Evolutionary conservation across 2,888 invertebrate species (phyloP).

Genomic region (Phasia obesa): DNA sequence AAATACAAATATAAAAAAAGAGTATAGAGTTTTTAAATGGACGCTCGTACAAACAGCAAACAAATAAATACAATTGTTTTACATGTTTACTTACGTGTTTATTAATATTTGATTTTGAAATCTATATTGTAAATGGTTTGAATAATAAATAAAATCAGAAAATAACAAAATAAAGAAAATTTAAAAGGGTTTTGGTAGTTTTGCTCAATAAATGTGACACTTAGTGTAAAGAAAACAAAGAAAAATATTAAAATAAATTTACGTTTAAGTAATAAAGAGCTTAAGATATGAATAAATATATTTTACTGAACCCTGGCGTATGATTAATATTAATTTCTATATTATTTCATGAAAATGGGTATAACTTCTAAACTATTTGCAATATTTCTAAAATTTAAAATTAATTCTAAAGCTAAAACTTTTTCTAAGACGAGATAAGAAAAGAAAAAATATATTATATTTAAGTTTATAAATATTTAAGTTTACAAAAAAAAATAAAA

Average conservation of each 20-base stretch:
- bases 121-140: slow-evolving; percentile 25
- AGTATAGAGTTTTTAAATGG: neutral
- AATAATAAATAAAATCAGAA: slow-evolving; percentile 9
- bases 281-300: neutral
- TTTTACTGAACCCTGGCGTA: neutral
- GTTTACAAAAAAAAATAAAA: too few species aligned
- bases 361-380: neutral
- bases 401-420: too few species aligned
- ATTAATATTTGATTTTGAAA: slow-evolving; percentile 42
- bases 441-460: too few species aligned
- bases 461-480: too few species aligned
- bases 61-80: slow-evolving; percentile 42
- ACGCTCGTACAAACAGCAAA: neutral
- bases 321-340: neutral
- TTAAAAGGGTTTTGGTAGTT: neutral
- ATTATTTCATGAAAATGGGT: neutral
- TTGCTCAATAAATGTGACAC: neutral
- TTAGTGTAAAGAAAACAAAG: too few species aligned
- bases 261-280: neutral
- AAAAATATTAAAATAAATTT: neutral
- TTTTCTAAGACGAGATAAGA: too few species aligned
- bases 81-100: slow-evolving; percentile 41
- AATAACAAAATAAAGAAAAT: too few species aligned
- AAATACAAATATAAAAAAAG: slow-evolving; percentile 19
- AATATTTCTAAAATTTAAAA: neutral